Evolutionary conservation across 2,113 vertebrate genomes (phyloP), one percentile per base, ranked within the genome.

Genomic region (Protomyctophum bolini): DNA sequence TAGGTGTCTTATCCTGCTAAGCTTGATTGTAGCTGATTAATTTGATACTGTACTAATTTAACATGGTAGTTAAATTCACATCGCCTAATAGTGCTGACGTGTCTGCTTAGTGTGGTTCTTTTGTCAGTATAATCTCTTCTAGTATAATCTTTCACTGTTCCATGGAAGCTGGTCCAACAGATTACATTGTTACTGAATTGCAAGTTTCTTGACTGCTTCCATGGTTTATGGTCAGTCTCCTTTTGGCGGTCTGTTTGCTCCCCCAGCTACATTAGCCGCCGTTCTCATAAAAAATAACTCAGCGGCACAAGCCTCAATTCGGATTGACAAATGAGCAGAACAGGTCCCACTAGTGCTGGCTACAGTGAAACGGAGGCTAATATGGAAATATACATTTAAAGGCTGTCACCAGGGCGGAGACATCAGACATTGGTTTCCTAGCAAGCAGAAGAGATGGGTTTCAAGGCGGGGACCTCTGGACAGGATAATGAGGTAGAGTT

Each of bases 351-450:
- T 72, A 67, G 76, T 69, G 21, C 63, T 62, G 64, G 77, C 68
- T 73, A 73, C 63, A 73, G 78, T 76, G 77, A 82, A 77, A 74
- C 14, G 12, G 67, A 76, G 74, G 80, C 78, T 75, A 82, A 83
- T 76, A 78, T 79, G 80, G 76, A 88, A 84, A 86, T 77, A 86
- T 77, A 71, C 86, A 86, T 86, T 84, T 75, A 70, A 79, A 87
- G 78, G 52, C 72, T 75, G 72, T 85, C 86, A 83, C 51, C 62
- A 8, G 21, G 50, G 51, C 59, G n/a, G 73, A 69, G 70, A 50
- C 73, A 60, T 65, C 69, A 59, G 70, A 45, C 72, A 52, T 74
- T 46, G 8, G 67, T 63, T 82, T 78, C 68, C 73, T 41, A 55
- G 77, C 41, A 7, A 10, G 69, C 58, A 6, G 63, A 58, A 6